Base-by-base conservation (phyloP, 2,888 invertebrate species). In the Dicyrtoma fusca region DNA sequence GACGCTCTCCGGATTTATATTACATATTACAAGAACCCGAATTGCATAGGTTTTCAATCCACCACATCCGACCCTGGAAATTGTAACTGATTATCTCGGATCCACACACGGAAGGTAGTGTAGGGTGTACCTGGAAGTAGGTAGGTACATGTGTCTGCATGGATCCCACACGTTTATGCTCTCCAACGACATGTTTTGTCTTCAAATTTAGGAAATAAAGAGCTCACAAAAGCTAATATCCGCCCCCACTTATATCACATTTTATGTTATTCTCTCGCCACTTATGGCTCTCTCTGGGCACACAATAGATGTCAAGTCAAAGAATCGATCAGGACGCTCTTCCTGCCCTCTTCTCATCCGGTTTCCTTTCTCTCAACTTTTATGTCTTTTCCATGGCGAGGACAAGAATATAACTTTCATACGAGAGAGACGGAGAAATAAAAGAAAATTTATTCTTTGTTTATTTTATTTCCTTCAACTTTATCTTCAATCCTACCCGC, bases 161-260 rank as follows among this genome's bases (percentile, higher is more conserved):
- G 34, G 8, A 34, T 34, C 34, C 34, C 3, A 34, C 34, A 8
- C 23, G 21, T 55, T 6, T 25, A 55, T 23, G 8, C 13, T 21
- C 55, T 55, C 55, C 34, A 68, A 55, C 55, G 65, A 64, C 44
- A 66, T 72, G 69, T 69, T 71, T 63, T 73, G 72, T 73, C 68
- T 72, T 26, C 14, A 71, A 69, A 68, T 64, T 61, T 44, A 47
- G 62, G 55, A 75, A 75, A 72, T 72, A 71, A 75, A 74, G 74
- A 65, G 74, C 72, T 73, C 69, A 71, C 55, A 69, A 71, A 71
- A 74, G 74, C 74, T 75, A 75, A 74, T 75, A 75, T 70, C 72
- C 70, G 65, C 63, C 69, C 65, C 65, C 69, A 72, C 70, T 68
- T 73, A 64, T 71, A 71, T 64, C 71, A 71, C 64, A 63, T 64